Evolutionary conservation across 2,797 vertebrate genomes (phyloP).

Genomic region (Eulemur mongoz): DNA sequence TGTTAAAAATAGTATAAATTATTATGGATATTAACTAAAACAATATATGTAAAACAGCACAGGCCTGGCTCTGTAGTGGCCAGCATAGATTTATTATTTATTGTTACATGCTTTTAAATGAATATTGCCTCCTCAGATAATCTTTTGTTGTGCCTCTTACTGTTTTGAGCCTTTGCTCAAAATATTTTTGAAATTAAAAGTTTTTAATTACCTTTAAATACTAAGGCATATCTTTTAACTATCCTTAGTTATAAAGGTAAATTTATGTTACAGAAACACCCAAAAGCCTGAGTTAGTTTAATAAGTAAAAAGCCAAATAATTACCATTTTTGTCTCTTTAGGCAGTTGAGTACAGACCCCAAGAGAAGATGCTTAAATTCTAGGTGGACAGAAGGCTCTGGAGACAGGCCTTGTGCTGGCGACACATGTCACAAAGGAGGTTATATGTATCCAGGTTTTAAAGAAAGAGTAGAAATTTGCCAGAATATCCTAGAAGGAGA

Average conservation of each 20-base stretch:
- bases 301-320: not conserved
- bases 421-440: not conserved
- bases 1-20: not conserved
- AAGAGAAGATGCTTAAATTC: not conserved
- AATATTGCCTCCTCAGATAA: not conserved
- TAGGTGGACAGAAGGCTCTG: not conserved
- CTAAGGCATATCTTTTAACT: not conserved
- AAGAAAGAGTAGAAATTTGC: not conserved
- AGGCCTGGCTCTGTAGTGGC: not conserved
- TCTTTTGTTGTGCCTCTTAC: not conserved
- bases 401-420: not conserved
- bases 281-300: constrained; percentile 5
- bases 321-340: not conserved
- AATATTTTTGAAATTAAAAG: not conserved
- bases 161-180: not conserved
- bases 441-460: not conserved
- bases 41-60: not conserved
- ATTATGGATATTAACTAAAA: not conserved
- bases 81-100: not conserved
- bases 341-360: not conserved
- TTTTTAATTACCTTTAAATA: constrained; percentile 3
- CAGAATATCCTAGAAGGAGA: not conserved
- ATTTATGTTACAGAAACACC: not conserved
- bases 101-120: not conserved
- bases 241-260: not conserved